A percentile compares a stretch with the other conserved stretches of the same genome.
phyloP scores from a whole-genome alignment of 2,888 invertebrate species.

The Tethea ocularis region DNA sequence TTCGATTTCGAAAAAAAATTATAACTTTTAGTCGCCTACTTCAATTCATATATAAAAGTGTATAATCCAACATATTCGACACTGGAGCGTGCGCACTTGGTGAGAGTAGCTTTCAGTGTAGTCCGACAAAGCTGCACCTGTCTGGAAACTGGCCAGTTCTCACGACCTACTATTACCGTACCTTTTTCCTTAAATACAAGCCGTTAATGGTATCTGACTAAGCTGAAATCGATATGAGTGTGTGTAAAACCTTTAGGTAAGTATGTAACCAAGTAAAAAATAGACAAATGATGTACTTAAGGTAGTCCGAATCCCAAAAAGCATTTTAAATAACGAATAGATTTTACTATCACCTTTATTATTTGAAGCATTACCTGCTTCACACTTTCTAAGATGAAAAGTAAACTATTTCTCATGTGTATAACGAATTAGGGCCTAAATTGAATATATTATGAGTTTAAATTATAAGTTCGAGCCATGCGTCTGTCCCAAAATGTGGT shows the following conservation, averaged over 20 bases:
- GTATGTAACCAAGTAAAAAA: neutral
- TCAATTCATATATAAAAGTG: neutral
- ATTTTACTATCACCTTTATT: too few species aligned
- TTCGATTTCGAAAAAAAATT: too few species aligned
- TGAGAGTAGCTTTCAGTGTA: neutral
- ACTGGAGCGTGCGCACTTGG: neutral
- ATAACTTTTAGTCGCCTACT: neutral
- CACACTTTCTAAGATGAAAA: too few species aligned
- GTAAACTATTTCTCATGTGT: too few species aligned
- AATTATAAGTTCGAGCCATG: too few species aligned
- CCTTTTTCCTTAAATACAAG: slow-evolving; percentile 1
- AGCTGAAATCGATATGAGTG: slow-evolving; percentile 5
- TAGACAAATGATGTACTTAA: neutral
- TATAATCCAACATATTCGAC: neutral
- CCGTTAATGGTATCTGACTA: slow-evolving; percentile 3
- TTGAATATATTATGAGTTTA: too few species aligned
- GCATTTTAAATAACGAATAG: too few species aligned
- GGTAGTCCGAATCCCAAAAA: too few species aligned
- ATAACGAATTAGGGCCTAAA: too few species aligned
- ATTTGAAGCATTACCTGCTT: too few species aligned
- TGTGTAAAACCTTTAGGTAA: neutral
- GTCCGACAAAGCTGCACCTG: neutral
- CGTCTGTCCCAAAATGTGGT: too few species aligned
- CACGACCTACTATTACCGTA: neutral
- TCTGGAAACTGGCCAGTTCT: neutral